Base-by-base conservation (phyloP, 2,797 vertebrate species). In the Kryptopterus vitreolus region DNA sequence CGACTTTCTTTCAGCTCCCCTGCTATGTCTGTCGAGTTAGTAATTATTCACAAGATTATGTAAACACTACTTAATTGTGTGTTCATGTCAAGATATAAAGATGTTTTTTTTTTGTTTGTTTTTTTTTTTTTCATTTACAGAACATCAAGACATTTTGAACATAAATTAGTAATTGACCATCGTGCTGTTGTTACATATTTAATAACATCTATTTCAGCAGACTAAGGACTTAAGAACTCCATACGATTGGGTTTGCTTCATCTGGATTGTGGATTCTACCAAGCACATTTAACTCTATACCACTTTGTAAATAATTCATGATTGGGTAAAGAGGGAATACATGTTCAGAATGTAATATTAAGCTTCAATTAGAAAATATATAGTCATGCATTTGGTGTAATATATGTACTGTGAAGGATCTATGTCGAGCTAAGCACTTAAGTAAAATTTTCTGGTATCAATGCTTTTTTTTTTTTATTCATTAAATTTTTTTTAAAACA, bases 31-130 rank as follows among this genome's bases (percentile, higher is more conserved):
- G 15, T 43, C 22, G 43, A 26, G 65, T 63, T n/a, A 31, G 61
- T 63, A 33, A 62, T 68, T 68, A 46, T 38, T 46, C 65, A 68
- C 22, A 68, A 70, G 52, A 16, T 70, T 16, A 33, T 53, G 29
- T 55, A 72, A 33, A n/a, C 26, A 33, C 18, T 33, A 10, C 18
- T 33, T 71, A 53, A 71, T 31, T 71, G 29, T 71, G 29, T 71
- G 48, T 33, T 53, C 9, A 22, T 68, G 38, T 26, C 65, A 68
- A 46, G 3, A 50, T 48, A 18, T 50, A 70, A 70, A 70, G 24
- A 20, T 24, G 18, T 70, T 70, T 43, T 43, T 0, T 43, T 43
- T 38, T 38, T 38, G 46, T 29, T 70, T 70, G 6, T 43, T 0
- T 43, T 43, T 38, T 38, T 38, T 24, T 52, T 70, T 70, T 69